A percentile compares a stretch with the other conserved stretches of the same genome.
Conservation (phyloP, 2,113 vertebrate species). For the Okapia johnstoni region DNA sequence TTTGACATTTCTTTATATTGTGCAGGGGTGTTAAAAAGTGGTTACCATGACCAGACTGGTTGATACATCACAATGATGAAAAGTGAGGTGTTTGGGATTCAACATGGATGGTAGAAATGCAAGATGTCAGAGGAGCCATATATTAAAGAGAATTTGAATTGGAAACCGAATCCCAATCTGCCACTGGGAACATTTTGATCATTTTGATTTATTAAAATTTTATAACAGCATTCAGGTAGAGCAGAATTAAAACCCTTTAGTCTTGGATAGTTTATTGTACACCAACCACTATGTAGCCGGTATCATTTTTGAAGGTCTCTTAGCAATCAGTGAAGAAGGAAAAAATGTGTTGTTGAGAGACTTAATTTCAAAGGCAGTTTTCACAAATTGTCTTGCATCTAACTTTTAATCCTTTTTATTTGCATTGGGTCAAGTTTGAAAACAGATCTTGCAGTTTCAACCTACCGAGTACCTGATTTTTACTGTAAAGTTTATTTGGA, state of each 20-base stretch:
- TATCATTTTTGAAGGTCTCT: slow-evolving; percentile 55
- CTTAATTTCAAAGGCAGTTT: slow-evolving; percentile 58
- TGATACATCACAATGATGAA: slow-evolving; percentile 80
- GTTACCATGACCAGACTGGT: slow-evolving; percentile 65
- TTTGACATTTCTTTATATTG: slow-evolving; percentile 77
- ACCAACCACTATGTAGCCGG: slow-evolving; percentile 45
- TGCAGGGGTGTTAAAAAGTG: slow-evolving; percentile 74
- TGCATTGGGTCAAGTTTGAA: neutral
- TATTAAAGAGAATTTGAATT: slow-evolving; percentile 87
- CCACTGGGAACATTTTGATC: slow-evolving; percentile 86
- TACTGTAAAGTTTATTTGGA: neutral
- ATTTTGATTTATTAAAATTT: slow-evolving; percentile 90
- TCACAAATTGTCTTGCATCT: slow-evolving; percentile 25
- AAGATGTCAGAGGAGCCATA: slow-evolving; percentile 82
- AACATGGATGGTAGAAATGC: slow-evolving; percentile 74
- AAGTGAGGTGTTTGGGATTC: slow-evolving; percentile 81
- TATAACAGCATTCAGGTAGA: slow-evolving; percentile 82
- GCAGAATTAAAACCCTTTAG: slow-evolving; percentile 79
- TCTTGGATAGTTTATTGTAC: slow-evolving; percentile 77
- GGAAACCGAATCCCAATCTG: slow-evolving; percentile 83
- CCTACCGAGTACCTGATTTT: neutral
- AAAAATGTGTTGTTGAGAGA: neutral
- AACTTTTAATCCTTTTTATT: slow-evolving; percentile 64
- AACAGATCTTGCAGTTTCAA: neutral
- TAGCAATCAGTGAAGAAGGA: slow-evolving; percentile 62